Evolutionary conservation across 2,113 vertebrate species (phyloP), one percentile per base, ranked within the genome.

Genomic region (Pelecanus crispus): DNA sequence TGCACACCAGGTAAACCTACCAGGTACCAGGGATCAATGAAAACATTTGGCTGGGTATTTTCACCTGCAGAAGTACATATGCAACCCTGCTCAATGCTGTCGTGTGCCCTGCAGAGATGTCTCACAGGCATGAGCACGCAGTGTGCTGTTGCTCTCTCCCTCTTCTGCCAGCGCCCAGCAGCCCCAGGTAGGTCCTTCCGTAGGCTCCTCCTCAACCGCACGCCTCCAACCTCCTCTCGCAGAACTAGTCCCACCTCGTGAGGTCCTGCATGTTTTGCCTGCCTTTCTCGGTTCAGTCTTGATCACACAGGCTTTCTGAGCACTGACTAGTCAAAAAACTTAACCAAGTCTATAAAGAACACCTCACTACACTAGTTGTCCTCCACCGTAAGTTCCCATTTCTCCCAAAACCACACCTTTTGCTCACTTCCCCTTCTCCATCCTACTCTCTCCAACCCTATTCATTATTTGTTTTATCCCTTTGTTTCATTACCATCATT

Each of bases 51-150:
- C 34, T 65, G 70, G 52, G 4, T 71, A 81, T 72, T 68, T 71
- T 85, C 49, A 75, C 83, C 24, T 18, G 10, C 5, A 15, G 16
- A 82, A 84, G 31, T 14, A 62, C 26, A 58, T 1, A 47, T 29
- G 11, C 44, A 47, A 14, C 34, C 49, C 61, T 29, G n/a, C 56
- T 19, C 21, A 8, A 1, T 10, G 34, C n/a, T 50, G 29, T 19
- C 4, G 0, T 11, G 28, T 53, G 61, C n/a, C 67, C 84, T n/a
- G 61, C 75, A 74, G 52, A 92, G n/a, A 40, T 19, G 15, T 26
- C 68, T 67, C 82, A 26, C 49, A 4, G 3, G 36, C 40, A 12
- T 1, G 52, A 52, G 58, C 63, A 66, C 0, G 0, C 6, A 0
- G 42, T 5, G 16, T 20, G 63, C 56, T 75, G 66, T 7, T 55